Base-by-base conservation (phyloP, 2,888 invertebrate species). In the Bellardia pandia region DNA sequence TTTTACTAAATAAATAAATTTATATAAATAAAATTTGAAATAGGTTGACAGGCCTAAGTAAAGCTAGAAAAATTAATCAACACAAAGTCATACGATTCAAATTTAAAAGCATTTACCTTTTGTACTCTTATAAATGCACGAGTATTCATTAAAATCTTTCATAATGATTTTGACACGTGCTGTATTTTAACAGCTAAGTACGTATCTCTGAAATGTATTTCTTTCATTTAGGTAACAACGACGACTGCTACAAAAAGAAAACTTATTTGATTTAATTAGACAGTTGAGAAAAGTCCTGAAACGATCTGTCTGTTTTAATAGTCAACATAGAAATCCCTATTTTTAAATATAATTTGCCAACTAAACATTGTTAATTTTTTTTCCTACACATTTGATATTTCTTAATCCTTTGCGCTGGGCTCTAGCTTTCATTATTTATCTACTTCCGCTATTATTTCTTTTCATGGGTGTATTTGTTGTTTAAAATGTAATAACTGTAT, bases 311-410 rank as follows among this genome's bases (percentile, higher is more conserved):
- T 37, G 16, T 37, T 40, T 30, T 4, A 56, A 42, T 56, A 37
- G 4, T 48, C 60, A 8, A 51, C 37, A 14, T 37, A n/a, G 1
- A 14, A 51, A 60, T 30, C 71, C 3, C 13, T 14, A 16, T 58
- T 69, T 45, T n/a, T 11, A 64, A 64, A 64, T 58, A 42, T 75
- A 42, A 51, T 69, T 68, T 75, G 68, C 51, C 51, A 75, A 51
- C n/a, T 51, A 69, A 33, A 69, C 37, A 48, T 68, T 48, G 68
- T 68, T 68, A 68, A 68, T 66, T 45, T 30, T 42, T 42, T 48
- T 30, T 48, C 6, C 37, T 11, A 37, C 23, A 37, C n/a, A 37
- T 23, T 37, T 6, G 13, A 2, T 2, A 6, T 53, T 53, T 5
- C 8, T 16, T 23, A 37, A 3, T 33, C 16, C 16, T 48, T 0